phyloP scores from a whole-genome alignment of 2,888 invertebrate genomes.

The Cheiracanthium punctorium region DNA sequence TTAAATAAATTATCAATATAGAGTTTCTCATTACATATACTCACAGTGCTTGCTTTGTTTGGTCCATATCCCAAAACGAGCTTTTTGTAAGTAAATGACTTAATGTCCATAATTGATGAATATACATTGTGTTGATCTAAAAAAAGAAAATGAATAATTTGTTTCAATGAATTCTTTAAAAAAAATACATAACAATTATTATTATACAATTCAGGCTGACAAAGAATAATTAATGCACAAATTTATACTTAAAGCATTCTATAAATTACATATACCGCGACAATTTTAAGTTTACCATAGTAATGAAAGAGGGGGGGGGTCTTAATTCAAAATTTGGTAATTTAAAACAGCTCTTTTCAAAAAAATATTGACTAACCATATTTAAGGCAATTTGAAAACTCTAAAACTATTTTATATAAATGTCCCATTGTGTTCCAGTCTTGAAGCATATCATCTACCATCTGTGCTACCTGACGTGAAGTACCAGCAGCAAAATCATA shows the following conservation, averaged over 20 bases:
- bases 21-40: conserved; percentile 51
- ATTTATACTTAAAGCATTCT: too few species aligned
- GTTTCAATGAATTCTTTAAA: too few species aligned
- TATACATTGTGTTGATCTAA: conserved; percentile 74
- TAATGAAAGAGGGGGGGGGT: too few species aligned
- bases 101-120: conserved; percentile 85
- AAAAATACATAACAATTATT: too few species aligned
- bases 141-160: conserved; percentile 30
- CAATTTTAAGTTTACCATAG: too few species aligned
- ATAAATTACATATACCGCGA: too few species aligned
- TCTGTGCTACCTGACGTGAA: conserved; percentile 85
- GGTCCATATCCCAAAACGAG: conserved; percentile 92
- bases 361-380: conserved; percentile 74
- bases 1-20: not conserved
- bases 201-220: too few species aligned
- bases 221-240: too few species aligned
- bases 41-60: conserved; percentile 86
- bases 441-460: conserved; percentile 89
- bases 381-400: conserved; percentile 86
- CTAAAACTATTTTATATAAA: conserved; percentile 88
- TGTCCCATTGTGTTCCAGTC: conserved; percentile 96
- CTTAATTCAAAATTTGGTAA: too few species aligned
- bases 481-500: conserved; percentile 88
- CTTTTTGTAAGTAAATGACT: conserved; percentile 94
- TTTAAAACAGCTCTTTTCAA: too few species aligned